Evolutionary conservation across 2,888 invertebrate species (phyloP).

Genomic region (Chrysolina oricalcia): DNA sequence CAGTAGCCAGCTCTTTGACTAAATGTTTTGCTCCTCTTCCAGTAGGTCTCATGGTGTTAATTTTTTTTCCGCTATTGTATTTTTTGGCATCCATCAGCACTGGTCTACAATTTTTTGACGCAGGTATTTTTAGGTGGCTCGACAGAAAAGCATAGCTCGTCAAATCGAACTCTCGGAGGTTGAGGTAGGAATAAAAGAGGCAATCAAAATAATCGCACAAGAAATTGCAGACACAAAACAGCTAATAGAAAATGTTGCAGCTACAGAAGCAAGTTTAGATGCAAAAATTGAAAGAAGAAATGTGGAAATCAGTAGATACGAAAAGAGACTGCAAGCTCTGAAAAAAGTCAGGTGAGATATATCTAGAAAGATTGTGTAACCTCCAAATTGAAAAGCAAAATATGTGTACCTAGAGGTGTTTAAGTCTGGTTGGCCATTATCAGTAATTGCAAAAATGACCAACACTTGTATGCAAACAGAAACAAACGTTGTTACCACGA

Average conservation of each 20-base stretch:
- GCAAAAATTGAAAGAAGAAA: conserved; percentile 93
- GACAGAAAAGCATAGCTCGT: conserved; percentile 85
- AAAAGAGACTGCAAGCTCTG: conserved; percentile 93
- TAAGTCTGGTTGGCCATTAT: no score
- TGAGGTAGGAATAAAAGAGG: conserved; percentile 85
- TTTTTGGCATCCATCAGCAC: no score
- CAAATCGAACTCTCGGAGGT: conserved; percentile 89
- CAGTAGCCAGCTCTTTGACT: no score
- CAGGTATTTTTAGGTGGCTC: conserved; percentile 73
- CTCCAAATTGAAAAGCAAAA: no score
- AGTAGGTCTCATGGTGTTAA: no score
- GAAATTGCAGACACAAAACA: conserved; percentile 84
- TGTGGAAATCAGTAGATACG: conserved; percentile 92
- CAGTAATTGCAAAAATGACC: no score
- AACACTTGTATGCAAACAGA: no score
- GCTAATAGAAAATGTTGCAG: conserved; percentile 88
- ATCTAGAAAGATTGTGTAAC: not conserved
- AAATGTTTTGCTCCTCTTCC: no score
- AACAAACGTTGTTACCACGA: no score
- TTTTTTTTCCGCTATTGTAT: no score
- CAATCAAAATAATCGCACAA: conserved; percentile 80
- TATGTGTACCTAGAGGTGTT: no score
- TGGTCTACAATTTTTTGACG: no score
- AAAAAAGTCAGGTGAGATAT: conserved; percentile 88
- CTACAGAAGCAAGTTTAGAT: conserved; percentile 91